Evolutionary conservation across 2,888 invertebrate species (phyloP).

Genomic region (Noctua fimbriata): DNA sequence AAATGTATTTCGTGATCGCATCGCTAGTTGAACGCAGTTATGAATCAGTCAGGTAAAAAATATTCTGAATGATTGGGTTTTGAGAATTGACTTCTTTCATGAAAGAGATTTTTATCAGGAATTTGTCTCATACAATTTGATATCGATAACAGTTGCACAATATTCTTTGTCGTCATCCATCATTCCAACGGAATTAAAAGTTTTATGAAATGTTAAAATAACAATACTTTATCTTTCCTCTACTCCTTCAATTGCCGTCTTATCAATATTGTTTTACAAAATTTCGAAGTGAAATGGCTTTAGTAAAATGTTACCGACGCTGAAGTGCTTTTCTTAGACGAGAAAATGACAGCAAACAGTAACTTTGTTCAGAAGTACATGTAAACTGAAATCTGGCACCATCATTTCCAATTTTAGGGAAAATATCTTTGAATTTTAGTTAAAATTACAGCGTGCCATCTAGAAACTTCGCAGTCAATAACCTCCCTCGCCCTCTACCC

Average conservation of each 20-base stretch:
- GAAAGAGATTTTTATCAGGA: not conserved
- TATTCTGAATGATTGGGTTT: not conserved
- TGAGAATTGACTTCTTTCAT: not conserved
- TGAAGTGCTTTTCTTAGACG: not conserved
- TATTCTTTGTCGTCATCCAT: constrained; percentile 26
- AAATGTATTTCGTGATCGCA: not conserved
- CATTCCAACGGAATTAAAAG: constrained; percentile 30
- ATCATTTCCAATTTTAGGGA: not conserved
- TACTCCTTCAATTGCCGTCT: constrained; percentile 8
- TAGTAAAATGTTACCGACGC: not conserved
- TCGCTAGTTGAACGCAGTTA: not conserved
- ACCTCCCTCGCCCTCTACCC: constrained; percentile 28
- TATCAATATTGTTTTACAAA: constrained; percentile 18
- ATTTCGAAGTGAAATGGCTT: not conserved
- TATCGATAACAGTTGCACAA: constrained; percentile 7
- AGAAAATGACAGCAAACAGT: not conserved
- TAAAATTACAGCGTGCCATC: constrained; percentile 19
- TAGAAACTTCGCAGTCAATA: constrained; percentile 33
- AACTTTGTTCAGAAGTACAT: not conserved
- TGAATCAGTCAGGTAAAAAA: no score
- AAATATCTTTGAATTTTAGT: constrained; percentile 9
- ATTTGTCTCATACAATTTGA: not conserved
- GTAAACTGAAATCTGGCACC: not conserved
- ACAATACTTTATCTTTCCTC: constrained; percentile 37
- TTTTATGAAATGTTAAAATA: constrained; percentile 34